Conservation (phyloP, 2,888 invertebrate genomes). For the Augochlorella aurata region DNA sequence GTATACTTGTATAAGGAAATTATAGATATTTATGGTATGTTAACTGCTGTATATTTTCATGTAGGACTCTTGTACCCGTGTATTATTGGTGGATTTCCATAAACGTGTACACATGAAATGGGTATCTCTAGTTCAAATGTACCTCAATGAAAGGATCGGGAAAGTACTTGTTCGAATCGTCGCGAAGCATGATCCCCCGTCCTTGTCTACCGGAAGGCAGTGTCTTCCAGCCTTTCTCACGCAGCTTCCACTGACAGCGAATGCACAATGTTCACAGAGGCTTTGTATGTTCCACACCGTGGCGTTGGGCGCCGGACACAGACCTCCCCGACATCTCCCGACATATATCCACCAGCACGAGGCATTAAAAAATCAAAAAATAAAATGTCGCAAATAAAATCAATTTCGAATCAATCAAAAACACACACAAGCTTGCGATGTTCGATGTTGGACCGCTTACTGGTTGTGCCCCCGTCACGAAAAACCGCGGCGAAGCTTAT, state of each 20-base stretch:
- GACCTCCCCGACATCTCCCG: conserved; percentile 75
- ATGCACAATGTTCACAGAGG: conserved; percentile 81
- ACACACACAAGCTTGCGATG: conserved; percentile 78
- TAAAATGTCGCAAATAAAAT: neutral
- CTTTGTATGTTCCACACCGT: conserved; percentile 79
- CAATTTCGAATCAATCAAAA: neutral
- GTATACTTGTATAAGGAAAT: too few species aligned
- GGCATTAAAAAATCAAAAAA: conserved; percentile 64
- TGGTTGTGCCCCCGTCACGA: conserved; percentile 66
- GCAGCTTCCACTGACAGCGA: conserved; percentile 76
- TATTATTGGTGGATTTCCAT: too few species aligned
- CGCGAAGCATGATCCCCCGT: conserved; percentile 12
- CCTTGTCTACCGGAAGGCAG: conserved; percentile 29
- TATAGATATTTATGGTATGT: too few species aligned
- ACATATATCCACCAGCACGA: conserved; percentile 77
- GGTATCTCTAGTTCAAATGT: too few species aligned
- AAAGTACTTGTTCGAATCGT: neutral
- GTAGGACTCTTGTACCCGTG: too few species aligned
- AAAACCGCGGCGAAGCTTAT: conserved; percentile 51
- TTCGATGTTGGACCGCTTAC: conserved; percentile 79
- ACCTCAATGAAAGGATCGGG: neutral
- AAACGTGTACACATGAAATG: too few species aligned
- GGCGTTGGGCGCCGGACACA: conserved; percentile 76
- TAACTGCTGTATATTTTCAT: too few species aligned
- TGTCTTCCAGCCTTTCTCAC: conserved; percentile 59